Evolutionary conservation across 2,888 invertebrate genomes (phyloP), one percentile per base, ranked within the genome.

Genomic region (Napeogenes sylphis): DNA sequence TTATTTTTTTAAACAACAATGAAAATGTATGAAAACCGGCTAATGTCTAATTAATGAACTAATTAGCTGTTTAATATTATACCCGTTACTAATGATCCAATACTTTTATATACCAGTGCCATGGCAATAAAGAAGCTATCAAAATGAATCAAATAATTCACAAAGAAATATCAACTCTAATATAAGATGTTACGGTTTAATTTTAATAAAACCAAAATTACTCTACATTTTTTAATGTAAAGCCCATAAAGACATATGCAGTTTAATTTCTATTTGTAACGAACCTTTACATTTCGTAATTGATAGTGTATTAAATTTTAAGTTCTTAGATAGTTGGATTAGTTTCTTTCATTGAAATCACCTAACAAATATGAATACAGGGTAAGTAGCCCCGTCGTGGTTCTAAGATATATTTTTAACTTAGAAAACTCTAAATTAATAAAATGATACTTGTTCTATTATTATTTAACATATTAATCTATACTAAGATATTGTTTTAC

Each of bases 1-100:
- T 51, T 51, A 30, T 8, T 4, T 51, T 51, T 51, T 51, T 21
- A 46, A 8, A 51, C 47, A 55, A 30, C 32, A 51, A 57, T 62
- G 33, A 55, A 56, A 21, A 45, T 32, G 51, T 58, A 38, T 45
- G 38, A 56, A 63, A 46, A 45, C 42, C 35, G 55, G 58, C 45
- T 47, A 62, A 60, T 62, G 54, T 62, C 54, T 57, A 59, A 59
- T 65, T 58, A 65, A 65, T 65, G 58, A 46, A 56, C 55, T 63
- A 59, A 65, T 65, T 65, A 58, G 32, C 55, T 51, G 38, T 54
- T 62, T 58, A 65, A 53, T 54, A 32, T 62, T 55, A 62, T 59
- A 38, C 32, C 63, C 65, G 63, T 65, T 42, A 47, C 63, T 47
- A 65, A 65, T 63, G 13, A 12, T 30, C 38, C 8, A n/a, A 51